Evolutionary conservation across 1,140 invertebrate species (phyloP).

Genomic region (Temnothorax curvispinosus): DNA sequence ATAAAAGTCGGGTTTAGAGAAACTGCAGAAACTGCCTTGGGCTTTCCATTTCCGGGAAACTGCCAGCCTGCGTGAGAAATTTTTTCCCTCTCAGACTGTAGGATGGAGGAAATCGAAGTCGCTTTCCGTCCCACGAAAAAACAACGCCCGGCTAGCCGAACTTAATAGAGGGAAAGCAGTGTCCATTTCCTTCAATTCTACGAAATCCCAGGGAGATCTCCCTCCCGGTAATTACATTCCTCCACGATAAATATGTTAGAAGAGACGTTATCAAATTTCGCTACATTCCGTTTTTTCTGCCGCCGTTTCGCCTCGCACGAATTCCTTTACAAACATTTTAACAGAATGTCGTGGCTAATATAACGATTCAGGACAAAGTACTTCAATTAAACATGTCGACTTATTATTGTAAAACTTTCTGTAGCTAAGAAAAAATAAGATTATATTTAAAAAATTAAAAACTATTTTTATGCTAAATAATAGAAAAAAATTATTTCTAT

Average conservation of each 20-base stretch:
- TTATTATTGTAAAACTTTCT: not conserved
- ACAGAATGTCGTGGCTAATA: not conserved
- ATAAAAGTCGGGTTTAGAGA: not conserved
- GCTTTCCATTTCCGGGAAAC: not conserved
- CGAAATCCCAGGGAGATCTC: not conserved
- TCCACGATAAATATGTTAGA: slow-evolving; percentile 34
- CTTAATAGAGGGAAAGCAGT: not conserved
- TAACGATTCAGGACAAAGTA: not conserved
- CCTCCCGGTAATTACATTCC: slow-evolving; percentile 2
- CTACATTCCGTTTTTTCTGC: not conserved
- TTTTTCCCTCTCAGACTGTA: not conserved
- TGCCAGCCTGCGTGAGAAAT: not conserved
- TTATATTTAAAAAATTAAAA: not conserved
- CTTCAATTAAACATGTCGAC: not conserved
- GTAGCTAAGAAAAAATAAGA: not conserved
- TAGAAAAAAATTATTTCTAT: not conserved
- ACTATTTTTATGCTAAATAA: not conserved
- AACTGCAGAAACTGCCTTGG: slow-evolving; percentile 8
- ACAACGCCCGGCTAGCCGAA: not conserved
- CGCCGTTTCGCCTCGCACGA: not conserved
- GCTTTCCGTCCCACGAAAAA: slow-evolving; percentile 2
- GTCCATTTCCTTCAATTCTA: slow-evolving; percentile 20
- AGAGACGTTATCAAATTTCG: slow-evolving; percentile 41
- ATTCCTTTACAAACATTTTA: not conserved
- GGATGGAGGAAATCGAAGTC: slow-evolving; percentile 26